Evolutionary conservation across 2,113 vertebrate species (phyloP), one percentile per base, ranked within the genome.

Genomic region (Solea solea): DNA sequence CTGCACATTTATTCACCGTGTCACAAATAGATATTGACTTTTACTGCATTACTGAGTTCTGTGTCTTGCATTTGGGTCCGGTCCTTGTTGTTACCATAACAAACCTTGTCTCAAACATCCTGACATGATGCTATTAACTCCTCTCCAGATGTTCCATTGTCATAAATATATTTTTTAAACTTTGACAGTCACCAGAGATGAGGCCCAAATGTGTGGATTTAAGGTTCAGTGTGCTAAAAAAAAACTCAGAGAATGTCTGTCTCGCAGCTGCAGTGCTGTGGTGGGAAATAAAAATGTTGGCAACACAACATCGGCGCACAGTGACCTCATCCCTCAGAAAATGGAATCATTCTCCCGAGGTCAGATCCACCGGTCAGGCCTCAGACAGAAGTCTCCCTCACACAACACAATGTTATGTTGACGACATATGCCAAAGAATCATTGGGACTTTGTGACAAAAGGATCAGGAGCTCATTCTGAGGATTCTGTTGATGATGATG

Each of bases 321-420:
- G 58, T 27, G 69, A 64, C 69, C 7, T 82, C 52, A 14, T 42
- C 55, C 2, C 44, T 65, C 41, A 13, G 59, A 50, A 50, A 71
- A 63, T 53, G 40, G 46, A 54, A 8, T 61, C 15, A 16, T 14
- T 44, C 66, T 61, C 9, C 11, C 8, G 28, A 64, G 67, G 63
- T 74, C 70, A 51, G 13, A 77, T 57, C 55, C 76, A 82, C 76
- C 72, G 77, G 76, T 65, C 78, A 59, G 59, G 55, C 45, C 10
- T 9, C n/a, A n/a, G 48, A 45, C 42, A 16, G 44, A 5, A 2
- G 28, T 34, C 28, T 34, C 28, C 3, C 28, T 34, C 28, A 34
- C 5, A 34, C 28, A 3, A 34, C 28, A 34, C 28, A 2, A 34
- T 34, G 5, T 34, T 34, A 34, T 34, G 28, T 34, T 34, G 28